Conservation (phyloP, 2,888 invertebrate species). For the Leptinotarsa tumamoca region DNA sequence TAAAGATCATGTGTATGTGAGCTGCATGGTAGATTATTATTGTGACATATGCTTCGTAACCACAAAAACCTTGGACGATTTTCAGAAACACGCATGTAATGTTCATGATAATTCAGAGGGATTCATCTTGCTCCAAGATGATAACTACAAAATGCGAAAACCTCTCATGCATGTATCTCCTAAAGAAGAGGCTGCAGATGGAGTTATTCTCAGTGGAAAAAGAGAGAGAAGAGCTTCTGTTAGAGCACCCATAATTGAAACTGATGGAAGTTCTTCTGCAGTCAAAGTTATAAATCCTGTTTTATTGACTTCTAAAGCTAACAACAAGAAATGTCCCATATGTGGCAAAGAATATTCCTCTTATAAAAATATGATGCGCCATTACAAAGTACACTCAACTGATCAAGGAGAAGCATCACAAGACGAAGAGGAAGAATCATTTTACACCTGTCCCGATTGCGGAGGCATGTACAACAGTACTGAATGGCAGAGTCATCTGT, state of each 20-base stretch:
- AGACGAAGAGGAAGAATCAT: slow-evolving; percentile 68
- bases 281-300: slow-evolving; percentile 38
- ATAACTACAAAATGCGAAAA: slow-evolving; percentile 54
- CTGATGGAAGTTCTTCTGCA: slow-evolving; percentile 37
- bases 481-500: slow-evolving; percentile 71
- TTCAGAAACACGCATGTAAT: slow-evolving; percentile 59
- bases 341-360: slow-evolving; percentile 71
- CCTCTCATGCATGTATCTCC: slow-evolving; percentile 35
- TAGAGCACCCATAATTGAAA: slow-evolving; percentile 54
- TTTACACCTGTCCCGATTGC: slow-evolving; percentile 74
- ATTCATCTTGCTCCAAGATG: slow-evolving; percentile 57
- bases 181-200: slow-evolving; percentile 45
- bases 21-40: slow-evolving; percentile 61
- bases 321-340: slow-evolving; percentile 66
- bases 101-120: slow-evolving; percentile 61
- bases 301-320: slow-evolving; percentile 33
- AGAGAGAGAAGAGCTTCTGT: slow-evolving; percentile 48
- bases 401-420: slow-evolving; percentile 44
- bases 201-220: slow-evolving; percentile 41
- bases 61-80: slow-evolving; percentile 58
- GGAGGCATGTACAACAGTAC: slow-evolving; percentile 71
- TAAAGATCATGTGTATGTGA: slow-evolving; percentile 60
- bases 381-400: slow-evolving; percentile 64
- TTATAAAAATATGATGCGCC: slow-evolving; percentile 72
- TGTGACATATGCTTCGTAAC: slow-evolving; percentile 63